These are phyloP conservation scores for Dicaeum eximium DNA, from an alignment of 2,113 vertebrate genomes.

Conservation along the genomic window DNA sequence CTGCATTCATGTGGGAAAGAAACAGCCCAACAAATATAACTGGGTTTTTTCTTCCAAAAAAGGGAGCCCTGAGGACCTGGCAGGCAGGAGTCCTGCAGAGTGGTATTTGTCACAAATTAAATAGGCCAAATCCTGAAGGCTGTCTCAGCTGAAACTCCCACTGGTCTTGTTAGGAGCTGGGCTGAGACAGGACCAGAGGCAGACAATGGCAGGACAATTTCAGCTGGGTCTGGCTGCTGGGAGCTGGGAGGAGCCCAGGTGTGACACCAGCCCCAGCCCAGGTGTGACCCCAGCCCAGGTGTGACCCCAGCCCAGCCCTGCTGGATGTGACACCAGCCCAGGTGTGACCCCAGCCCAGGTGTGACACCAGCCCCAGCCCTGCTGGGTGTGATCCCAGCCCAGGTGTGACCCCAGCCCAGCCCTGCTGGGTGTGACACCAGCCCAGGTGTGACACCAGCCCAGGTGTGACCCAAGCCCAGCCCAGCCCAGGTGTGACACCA, in stretches of 20 bases:
- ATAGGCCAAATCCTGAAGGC: background rate
- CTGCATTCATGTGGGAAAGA: background rate
- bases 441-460: too few relatives aligned
- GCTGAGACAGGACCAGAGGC: background rate
- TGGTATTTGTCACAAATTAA: background rate
- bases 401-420: too few relatives aligned
- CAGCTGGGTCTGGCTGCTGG: background rate
- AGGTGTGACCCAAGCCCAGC: too few relatives aligned
- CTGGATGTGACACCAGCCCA: too few relatives aligned
- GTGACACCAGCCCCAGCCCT: too few relatives aligned
- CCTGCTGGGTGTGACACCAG: background rate
- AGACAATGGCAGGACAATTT: background rate
- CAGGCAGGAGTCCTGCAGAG: background rate
- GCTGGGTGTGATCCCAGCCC: too few relatives aligned
- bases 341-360: too few relatives aligned
- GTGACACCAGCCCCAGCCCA: background rate
- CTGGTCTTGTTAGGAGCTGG: background rate
- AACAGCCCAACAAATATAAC: background rate
- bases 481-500: background rate
- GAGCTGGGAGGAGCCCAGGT: accelerated
- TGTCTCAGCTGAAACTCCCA: background rate
- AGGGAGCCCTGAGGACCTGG: background rate
- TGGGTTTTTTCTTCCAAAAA: background rate
- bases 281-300: too few relatives aligned
- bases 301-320: background rate